Evolutionary conservation across 2,888 invertebrate species (phyloP), one percentile per base, ranked within the genome.

Genomic region (Daptonema setosum): DNA sequence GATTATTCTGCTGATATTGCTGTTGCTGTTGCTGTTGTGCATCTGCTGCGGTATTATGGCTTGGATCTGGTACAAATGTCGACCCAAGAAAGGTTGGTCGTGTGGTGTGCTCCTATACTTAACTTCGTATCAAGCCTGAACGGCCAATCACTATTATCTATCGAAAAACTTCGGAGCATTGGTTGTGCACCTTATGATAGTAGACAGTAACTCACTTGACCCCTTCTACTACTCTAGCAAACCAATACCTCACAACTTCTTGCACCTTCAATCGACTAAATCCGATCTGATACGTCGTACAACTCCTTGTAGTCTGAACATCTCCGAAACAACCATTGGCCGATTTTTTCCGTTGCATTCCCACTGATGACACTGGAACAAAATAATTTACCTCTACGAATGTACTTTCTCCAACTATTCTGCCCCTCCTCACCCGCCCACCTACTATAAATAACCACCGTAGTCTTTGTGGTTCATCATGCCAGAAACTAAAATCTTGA

Each of bases 51-150:
- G 20, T 8, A 25, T 50, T 8, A 28, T 28, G 5, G 50, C 50
- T 26, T 50, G 28, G 26, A 50, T 50, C 26, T 50, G 50, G 50
- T 50, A 50, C 50, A 50, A 50, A 28, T 50, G 50, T 20, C 50
- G 50, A 8, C 25, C 25, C 8, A 50, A 50, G 50, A 28, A 50
- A 50, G 50, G 50, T 50, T 22, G 14, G 47, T 17, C 5, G 22
- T 17, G 5, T n/a, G 22, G 22, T 47, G 8, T 47, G 22, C 5
- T 17, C 8, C 35, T 35, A 17, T 35, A 11, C 17, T 35, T 35
- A 35, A 35, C 35, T 35, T 35, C 35, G 35, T 17, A 11, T 35
- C 35, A 35, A 35, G 8, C 8, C 35, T 11, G 8, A 17, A 11
- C 8, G 17, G 8, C 17, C 8, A 35, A 35, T 17, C 8, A 35